phyloP scores from a whole-genome alignment of 2,113 vertebrate genomes.

The Amblyopsis rosae region DNA sequence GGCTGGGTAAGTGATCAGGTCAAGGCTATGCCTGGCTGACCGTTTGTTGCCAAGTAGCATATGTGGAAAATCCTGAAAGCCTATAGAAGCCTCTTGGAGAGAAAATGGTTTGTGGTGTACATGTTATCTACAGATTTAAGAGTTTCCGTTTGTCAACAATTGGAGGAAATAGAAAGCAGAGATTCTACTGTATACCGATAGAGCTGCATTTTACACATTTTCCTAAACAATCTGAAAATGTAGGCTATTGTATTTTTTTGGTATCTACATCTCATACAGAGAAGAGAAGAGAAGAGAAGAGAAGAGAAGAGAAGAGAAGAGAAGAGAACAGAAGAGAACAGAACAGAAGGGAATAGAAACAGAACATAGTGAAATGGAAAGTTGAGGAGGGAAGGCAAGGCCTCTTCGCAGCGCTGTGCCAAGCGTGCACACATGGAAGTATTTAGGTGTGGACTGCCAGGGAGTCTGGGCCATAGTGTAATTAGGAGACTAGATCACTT shows the following conservation, averaged over 20 bases:
- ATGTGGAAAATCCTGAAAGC: slow-evolving; percentile 51
- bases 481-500: slow-evolving; percentile 69
- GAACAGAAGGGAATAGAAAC: neutral
- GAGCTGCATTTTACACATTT: too few relatives aligned
- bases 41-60: slow-evolving; percentile 39
- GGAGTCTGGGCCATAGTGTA: slow-evolving; percentile 58
- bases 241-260: neutral
- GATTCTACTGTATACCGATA: too few relatives aligned
- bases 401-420: slow-evolving; percentile 43
- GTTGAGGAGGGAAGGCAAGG: slow-evolving; percentile 3
- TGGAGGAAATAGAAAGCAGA: slow-evolving; percentile 32
- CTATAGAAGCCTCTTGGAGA: slow-evolving; percentile 17
- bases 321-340: slow-evolving; percentile 6
- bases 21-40: slow-evolving; percentile 52
- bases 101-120: slow-evolving; percentile 16
- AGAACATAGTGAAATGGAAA: neutral
- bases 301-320: slow-evolving; percentile 9
- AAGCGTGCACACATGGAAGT: slow-evolving; percentile 63
- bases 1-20: slow-evolving; percentile 42
- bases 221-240: neutral
- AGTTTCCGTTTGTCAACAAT: slow-evolving; percentile 56
- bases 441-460: slow-evolving; percentile 59
- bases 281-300: slow-evolving; percentile 6
- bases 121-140: slow-evolving; percentile 24
- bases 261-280: neutral